Conservation (phyloP, 1,140 invertebrate genomes). For the Drosophila mojavensis region DNA sequence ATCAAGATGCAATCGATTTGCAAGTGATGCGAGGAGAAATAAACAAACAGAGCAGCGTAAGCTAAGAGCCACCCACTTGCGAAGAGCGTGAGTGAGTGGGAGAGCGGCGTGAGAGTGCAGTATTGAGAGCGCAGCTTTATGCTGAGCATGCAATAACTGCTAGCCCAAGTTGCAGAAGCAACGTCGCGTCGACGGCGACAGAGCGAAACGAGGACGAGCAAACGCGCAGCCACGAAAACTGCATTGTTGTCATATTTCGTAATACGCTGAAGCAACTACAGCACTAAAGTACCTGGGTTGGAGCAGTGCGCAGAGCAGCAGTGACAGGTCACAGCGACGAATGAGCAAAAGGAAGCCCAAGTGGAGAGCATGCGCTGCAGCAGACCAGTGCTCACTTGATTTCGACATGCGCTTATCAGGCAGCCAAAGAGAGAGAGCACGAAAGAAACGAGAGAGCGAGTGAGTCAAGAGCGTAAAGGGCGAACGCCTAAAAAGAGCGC, state of each 20-base stretch:
- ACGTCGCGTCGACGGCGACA: slow-evolving; percentile 47
- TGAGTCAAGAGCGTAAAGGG: slow-evolving; percentile 26
- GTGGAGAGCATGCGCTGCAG: slow-evolving; percentile 39
- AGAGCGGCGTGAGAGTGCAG: slow-evolving; percentile 32
- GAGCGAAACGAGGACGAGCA: slow-evolving; percentile 76
- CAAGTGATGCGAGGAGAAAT: slow-evolving; percentile 64
- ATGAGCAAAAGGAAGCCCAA: slow-evolving; percentile 51
- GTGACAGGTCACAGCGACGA: slow-evolving; percentile 51
- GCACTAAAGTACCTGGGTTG: slow-evolving; percentile 17
- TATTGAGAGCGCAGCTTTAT: slow-evolving; percentile 32
- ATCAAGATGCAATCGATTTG: slow-evolving; percentile 74
- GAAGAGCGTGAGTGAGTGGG: slow-evolving; percentile 14
- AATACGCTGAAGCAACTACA: slow-evolving; percentile 73
- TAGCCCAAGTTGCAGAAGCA: slow-evolving; percentile 28
- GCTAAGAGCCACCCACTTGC: slow-evolving; percentile 62
- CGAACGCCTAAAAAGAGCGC: slow-evolving; percentile 58
- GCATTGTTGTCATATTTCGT: slow-evolving; percentile 84
- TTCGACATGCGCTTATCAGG: slow-evolving; percentile 70
- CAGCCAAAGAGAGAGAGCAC: slow-evolving; percentile 1
- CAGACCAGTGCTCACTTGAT: slow-evolving; percentile 36
- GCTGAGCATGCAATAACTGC: slow-evolving; percentile 58
- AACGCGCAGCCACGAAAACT: slow-evolving; percentile 57
- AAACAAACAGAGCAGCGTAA: slow-evolving; percentile 53
- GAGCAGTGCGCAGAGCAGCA: background rate
- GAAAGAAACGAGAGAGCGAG: slow-evolving; percentile 6